Evolutionary conservation across 2,113 vertebrate species (phyloP).

Genomic region (Cyanoramphus novaezelandiae): DNA sequence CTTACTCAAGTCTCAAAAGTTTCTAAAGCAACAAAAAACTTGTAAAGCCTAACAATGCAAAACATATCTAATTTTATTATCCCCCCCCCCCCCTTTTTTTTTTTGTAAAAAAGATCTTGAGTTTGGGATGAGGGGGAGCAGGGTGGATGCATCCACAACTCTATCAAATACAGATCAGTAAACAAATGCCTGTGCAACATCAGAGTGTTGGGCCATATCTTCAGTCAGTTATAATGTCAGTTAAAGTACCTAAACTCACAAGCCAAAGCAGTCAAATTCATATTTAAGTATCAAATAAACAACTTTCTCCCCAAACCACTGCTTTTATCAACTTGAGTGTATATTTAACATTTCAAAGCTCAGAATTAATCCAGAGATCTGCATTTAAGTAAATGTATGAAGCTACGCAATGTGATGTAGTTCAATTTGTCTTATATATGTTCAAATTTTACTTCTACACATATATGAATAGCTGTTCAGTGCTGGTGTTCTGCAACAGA

Average conservation of each 20-base stretch:
- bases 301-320: not conserved
- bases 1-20: not conserved
- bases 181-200: not conserved
- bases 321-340: not conserved
- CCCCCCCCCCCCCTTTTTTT: no score
- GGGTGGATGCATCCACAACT: not conserved
- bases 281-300: not conserved
- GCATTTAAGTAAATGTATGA: not conserved
- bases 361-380: not conserved
- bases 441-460: not conserved
- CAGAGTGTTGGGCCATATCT: not conserved
- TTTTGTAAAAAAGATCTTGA: no score
- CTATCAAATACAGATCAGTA: not conserved
- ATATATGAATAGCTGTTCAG: not conserved
- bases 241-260: not conserved
- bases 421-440: not conserved
- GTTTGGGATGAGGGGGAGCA: fast-evolving
- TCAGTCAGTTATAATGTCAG: not conserved
- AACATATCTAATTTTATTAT: not conserved
- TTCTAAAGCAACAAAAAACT: not conserved
- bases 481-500: not conserved
- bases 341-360: not conserved
- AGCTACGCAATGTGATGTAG: not conserved
- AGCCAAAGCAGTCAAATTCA: not conserved
- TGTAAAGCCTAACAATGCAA: not conserved